Conservation (phyloP, 2,888 invertebrate genomes). For the Tipula helvola region DNA sequence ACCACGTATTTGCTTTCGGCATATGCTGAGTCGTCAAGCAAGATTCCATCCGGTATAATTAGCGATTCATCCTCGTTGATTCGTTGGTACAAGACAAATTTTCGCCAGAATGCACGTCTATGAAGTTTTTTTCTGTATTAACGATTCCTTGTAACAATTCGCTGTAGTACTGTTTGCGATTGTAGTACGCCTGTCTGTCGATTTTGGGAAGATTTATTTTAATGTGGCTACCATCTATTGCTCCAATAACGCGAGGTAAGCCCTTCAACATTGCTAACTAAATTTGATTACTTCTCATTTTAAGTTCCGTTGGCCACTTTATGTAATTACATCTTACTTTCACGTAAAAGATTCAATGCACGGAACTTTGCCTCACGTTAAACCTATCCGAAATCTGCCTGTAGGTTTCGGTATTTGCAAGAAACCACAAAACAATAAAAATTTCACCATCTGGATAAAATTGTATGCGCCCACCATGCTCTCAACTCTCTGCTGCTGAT, state of each 20-base stretch:
- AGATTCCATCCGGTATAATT: no score
- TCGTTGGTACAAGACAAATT: conserved; percentile 14
- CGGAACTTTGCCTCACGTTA: conserved; percentile 14
- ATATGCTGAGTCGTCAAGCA: conserved; percentile 23
- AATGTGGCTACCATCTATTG: conserved; percentile 20
- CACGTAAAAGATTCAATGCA: conserved; percentile 15
- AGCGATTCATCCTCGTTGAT: no score
- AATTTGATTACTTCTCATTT: not conserved
- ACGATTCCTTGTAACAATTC: conserved; percentile 11
- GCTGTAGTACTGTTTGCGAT: conserved; percentile 12
- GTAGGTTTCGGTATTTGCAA: conserved; percentile 15
- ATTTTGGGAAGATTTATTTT: not conserved
- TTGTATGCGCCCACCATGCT: not conserved
- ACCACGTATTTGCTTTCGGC: conserved; percentile 16
- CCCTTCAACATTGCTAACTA: conserved; percentile 8
- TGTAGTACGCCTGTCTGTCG: not conserved
- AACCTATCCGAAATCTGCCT: conserved; percentile 15
- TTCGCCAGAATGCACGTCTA: not conserved
- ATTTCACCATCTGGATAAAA: not conserved
- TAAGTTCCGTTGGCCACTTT: conserved; percentile 16
- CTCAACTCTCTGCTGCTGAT: no score
- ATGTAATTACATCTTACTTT: conserved; percentile 15
- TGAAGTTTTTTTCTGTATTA: not conserved
- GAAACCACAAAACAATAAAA: not conserved
- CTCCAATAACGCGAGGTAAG: conserved; percentile 18